phyloP scores from a whole-genome alignment of 2,113 vertebrate species.

The Pomatostomus ruficeps region DNA sequence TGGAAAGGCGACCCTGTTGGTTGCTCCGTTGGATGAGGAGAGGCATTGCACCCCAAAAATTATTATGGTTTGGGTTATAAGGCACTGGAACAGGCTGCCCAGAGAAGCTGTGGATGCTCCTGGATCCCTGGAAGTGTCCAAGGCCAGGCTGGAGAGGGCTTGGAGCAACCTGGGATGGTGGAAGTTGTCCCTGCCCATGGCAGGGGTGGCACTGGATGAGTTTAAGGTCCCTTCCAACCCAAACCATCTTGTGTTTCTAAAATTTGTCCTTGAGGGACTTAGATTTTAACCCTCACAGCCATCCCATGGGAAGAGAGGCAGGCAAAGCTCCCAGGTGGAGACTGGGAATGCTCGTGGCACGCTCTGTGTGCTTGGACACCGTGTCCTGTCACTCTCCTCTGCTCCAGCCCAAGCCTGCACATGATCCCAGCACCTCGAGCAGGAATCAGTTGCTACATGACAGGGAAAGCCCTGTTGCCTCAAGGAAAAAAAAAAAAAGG shows the following conservation, averaged over 20 bases:
- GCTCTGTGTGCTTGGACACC: not conserved
- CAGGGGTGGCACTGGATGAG: not conserved
- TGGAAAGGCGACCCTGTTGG: not conserved
- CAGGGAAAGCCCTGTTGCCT: not conserved
- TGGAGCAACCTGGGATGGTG: not conserved
- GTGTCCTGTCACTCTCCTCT: rapidly evolving
- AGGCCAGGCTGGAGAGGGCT: not conserved
- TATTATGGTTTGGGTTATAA: not conserved
- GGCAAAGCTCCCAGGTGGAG: not conserved
- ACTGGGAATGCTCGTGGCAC: not conserved
- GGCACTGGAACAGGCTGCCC: not conserved
- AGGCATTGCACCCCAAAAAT: not conserved
- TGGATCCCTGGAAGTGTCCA: not conserved
- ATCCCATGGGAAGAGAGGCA: not conserved
- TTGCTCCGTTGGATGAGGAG: not conserved
- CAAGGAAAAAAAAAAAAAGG: not conserved
- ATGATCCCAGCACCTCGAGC: not conserved
- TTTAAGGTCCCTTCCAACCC: not conserved
- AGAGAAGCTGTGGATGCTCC: not conserved
- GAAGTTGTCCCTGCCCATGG: not conserved
- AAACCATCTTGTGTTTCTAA: not conserved
- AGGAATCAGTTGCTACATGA: not conserved
- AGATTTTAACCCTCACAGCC: not conserved
- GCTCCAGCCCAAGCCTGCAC: not conserved
- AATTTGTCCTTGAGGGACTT: not conserved